These are phyloP conservation scores for Campoplex capitator DNA, from an alignment of 2,888 invertebrate genomes.

Conservation along the genomic window DNA sequence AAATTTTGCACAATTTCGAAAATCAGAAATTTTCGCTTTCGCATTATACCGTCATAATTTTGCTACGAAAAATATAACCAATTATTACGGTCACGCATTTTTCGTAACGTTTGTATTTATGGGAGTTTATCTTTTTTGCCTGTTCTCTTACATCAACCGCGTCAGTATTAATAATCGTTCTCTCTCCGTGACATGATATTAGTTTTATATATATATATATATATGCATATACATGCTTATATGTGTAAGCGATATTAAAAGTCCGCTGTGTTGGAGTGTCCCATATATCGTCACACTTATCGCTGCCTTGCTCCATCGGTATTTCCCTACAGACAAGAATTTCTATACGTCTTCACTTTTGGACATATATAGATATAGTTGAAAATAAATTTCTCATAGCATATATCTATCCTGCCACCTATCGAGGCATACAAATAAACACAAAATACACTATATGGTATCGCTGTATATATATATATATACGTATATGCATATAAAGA, in stretches of 20 bases:
- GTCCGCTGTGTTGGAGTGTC: neutral
- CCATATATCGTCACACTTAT: slow-evolving; percentile 35
- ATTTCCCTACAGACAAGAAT: slow-evolving; percentile 36
- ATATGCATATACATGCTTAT: neutral
- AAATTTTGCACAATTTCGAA: neutral
- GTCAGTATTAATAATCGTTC: slow-evolving; percentile 26
- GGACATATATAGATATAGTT: slow-evolving; percentile 13
- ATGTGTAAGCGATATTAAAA: neutral
- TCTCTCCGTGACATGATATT: neutral
- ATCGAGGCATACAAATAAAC: slow-evolving; percentile 37
- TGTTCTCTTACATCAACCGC: neutral
- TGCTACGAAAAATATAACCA: neutral
- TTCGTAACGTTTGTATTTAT: slow-evolving; percentile 5
- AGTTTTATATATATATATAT: neutral
- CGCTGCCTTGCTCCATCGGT: slow-evolving; percentile 12
- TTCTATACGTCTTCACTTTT: slow-evolving; percentile 2
- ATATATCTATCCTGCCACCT: slow-evolving; percentile 46
- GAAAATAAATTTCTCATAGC: slow-evolving; percentile 34
- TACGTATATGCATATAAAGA: neutral
- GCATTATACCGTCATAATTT: neutral
- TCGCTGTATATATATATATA: slow-evolving; percentile 2
- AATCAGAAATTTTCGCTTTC: neutral
- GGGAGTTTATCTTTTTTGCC: neutral
- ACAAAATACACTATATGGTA: neutral
- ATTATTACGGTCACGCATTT: neutral